Conservation (phyloP, 2,113 vertebrate species). For the Myotis lucifugus region DNA sequence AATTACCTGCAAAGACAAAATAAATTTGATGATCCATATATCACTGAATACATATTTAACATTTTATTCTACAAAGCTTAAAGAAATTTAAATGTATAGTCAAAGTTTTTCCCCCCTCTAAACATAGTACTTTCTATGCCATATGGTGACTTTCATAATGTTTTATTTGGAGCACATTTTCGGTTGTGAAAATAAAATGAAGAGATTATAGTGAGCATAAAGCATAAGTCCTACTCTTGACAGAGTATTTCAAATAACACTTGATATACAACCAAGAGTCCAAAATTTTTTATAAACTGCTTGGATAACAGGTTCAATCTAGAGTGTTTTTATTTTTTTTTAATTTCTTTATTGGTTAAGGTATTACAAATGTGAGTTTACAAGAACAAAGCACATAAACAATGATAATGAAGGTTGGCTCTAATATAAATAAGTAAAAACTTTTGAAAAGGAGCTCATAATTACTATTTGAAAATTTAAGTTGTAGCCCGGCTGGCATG, state of each 20-base stretch:
- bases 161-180: background rate
- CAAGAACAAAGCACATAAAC: background rate
- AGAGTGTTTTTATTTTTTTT: background rate
- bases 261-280: background rate
- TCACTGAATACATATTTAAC: background rate
- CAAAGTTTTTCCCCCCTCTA: background rate
- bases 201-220: background rate
- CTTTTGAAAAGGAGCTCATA: background rate
- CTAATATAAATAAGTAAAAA: background rate
- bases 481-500: background rate
- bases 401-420: background rate
- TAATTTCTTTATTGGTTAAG: no score
- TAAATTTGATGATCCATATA: background rate
- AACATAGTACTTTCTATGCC: background rate
- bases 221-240: background rate
- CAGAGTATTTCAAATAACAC: background rate
- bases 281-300: constrained; percentile 3
- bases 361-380: background rate
- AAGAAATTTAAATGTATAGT: background rate
- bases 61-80: background rate
- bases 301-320: background rate
- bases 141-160: background rate
- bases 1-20: background rate
- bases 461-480: background rate
- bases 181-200: constrained; percentile 10